phyloP scores from a whole-genome alignment of 2,888 invertebrate species.

The Drepana falcataria region DNA sequence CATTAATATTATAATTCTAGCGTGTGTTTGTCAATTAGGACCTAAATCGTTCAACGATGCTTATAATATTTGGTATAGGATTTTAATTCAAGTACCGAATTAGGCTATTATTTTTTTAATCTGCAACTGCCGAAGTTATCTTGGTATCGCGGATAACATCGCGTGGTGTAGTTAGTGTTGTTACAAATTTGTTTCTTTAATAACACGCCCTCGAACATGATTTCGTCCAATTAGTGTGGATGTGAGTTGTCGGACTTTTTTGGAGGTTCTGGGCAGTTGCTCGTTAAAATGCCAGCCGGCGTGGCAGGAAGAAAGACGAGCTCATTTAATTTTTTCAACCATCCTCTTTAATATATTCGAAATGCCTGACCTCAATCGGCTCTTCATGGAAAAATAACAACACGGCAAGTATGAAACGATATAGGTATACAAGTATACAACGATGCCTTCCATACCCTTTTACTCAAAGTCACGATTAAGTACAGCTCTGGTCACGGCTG shows the following conservation, averaged over 20 bases:
- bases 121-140: too few species aligned
- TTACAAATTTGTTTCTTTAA: slow-evolving; percentile 1
- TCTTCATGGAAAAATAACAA: slow-evolving; percentile 38
- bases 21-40: too few species aligned
- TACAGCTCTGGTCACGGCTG: too few species aligned
- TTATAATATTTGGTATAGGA: too few species aligned
- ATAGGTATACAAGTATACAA: not conserved
- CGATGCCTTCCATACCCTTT: not conserved
- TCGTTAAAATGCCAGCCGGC: slow-evolving; percentile 67
- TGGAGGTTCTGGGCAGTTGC: slow-evolving; percentile 38
- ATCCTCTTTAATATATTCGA: slow-evolving; percentile 52
- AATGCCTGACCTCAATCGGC: slow-evolving; percentile 55
- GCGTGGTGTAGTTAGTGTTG: not conserved
- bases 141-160: too few species aligned
- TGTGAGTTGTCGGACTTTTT: slow-evolving; percentile 43
- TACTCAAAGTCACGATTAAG: not conserved
- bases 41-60: too few species aligned
- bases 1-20: too few species aligned
- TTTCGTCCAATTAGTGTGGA: slow-evolving; percentile 54
- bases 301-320: slow-evolving; percentile 49
- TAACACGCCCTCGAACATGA: slow-evolving; percentile 17
- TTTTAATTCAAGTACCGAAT: too few species aligned
- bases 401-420: slow-evolving; percentile 15
- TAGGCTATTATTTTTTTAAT: too few species aligned
- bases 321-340: slow-evolving; percentile 59